Conservation (phyloP, 2,888 invertebrate genomes). For the Ichneumoninae sp. region DNA sequence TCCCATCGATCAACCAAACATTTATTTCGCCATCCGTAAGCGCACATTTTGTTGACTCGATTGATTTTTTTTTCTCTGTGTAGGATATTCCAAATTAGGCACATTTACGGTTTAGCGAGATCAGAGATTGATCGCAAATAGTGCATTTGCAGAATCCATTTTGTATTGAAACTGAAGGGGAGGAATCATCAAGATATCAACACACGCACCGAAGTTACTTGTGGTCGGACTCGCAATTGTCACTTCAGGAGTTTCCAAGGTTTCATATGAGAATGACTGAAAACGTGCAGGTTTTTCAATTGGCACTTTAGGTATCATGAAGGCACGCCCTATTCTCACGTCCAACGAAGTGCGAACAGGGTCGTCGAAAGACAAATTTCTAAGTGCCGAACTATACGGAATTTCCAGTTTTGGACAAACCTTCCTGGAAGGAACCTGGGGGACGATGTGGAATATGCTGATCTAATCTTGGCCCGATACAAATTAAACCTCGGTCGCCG, state of each 20-base stretch:
- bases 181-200: background rate
- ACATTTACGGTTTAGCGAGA: too few species aligned
- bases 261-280: background rate
- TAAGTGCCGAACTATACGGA: background rate
- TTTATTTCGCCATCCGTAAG: too few species aligned
- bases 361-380: background rate
- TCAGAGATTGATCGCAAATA: too few species aligned
- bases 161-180: background rate
- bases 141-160: background rate
- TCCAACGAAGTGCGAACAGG: background rate
- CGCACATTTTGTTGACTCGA: too few species aligned
- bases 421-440: background rate
- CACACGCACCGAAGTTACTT: background rate
- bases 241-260: background rate
- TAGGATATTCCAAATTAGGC: background rate
- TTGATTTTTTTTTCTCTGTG: too few species aligned
- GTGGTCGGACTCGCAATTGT: background rate
- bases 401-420: background rate
- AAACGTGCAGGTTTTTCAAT: background rate
- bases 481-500: constrained; percentile 53
- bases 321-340: background rate
- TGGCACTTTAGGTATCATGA: background rate
- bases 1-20: too few species aligned
- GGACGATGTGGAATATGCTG: background rate
- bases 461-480: constrained; percentile 18